These are phyloP conservation scores for Helicoverpa armigera DNA, from an alignment of 1,140 invertebrate species.

Conservation along the genomic window DNA sequence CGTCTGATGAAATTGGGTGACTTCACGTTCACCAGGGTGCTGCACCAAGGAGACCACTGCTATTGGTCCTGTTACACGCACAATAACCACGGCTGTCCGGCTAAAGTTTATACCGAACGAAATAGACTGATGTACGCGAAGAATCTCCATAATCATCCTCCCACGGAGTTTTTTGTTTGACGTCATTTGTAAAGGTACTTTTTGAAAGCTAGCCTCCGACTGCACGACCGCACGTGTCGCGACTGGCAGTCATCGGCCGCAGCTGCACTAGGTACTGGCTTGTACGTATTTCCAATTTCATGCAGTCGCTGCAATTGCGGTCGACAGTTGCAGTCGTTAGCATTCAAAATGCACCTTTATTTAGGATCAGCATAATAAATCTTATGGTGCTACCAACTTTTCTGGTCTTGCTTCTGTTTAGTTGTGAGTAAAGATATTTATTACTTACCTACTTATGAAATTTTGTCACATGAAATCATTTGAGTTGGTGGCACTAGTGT, in stretches of 20 bases:
- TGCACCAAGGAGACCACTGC: conserved; percentile 63
- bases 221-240: no score
- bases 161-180: conserved; percentile 83
- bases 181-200: background rate
- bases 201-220: no score
- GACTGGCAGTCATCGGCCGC: no score
- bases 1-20: conserved; percentile 78
- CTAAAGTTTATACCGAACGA: conserved; percentile 72
- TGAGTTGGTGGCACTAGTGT: background rate
- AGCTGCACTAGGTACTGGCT: no score
- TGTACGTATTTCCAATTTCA: no score
- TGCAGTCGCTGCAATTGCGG: no score
- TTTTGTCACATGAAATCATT: no score
- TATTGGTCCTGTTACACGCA: conserved; percentile 81
- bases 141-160: conserved; percentile 78
- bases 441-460: no score
- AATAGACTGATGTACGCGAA: conserved; percentile 70
- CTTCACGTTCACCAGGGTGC: conserved; percentile 75
- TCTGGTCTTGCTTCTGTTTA: background rate
- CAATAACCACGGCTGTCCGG: conserved; percentile 69
- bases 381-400: conserved; percentile 5
- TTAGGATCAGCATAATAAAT: conserved; percentile 33
- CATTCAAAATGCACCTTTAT: background rate
- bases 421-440: background rate
- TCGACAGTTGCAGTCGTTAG: no score